These are phyloP conservation scores for Myotis myotis DNA, from an alignment of 2,797 vertebrate species.

Conservation along the genomic window DNA sequence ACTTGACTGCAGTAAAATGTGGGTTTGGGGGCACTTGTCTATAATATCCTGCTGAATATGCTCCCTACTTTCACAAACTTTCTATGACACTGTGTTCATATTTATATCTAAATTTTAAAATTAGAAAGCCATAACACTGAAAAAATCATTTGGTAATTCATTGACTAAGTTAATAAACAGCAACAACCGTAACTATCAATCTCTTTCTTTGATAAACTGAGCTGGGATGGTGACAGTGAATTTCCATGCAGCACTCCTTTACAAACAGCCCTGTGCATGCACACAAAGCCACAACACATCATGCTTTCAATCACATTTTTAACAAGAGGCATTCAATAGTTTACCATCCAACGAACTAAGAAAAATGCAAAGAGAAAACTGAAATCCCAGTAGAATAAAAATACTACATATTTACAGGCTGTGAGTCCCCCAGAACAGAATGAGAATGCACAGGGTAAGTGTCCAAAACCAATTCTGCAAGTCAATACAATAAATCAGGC, in stretches of 20 bases:
- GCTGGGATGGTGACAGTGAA: neutral
- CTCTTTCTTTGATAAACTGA: neutral
- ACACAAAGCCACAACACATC: neutral
- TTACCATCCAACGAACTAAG: neutral
- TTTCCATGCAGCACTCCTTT: neutral
- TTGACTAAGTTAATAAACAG: neutral
- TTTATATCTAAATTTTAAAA: neutral
- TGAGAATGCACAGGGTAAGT: conserved; percentile 57
- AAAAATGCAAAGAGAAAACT: conserved; percentile 20
- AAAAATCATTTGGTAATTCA: neutral
- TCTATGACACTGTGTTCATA: neutral
- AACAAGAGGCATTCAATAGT: neutral
- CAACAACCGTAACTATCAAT: neutral
- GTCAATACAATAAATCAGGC: conserved; percentile 77
- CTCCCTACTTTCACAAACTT: neutral
- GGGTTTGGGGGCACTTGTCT: neutral
- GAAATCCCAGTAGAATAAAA: conserved; percentile 35
- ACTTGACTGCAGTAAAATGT: neutral
- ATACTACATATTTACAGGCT: neutral
- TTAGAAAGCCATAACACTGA: neutral
- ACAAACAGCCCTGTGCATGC: neutral
- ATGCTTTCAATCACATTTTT: neutral
- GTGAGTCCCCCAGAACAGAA: conserved; percentile 7
- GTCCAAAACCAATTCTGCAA: conserved; percentile 75
- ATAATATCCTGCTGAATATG: neutral